Conservation (phyloP, 2,797 vertebrate species). For the Hybognathus amarus region DNA sequence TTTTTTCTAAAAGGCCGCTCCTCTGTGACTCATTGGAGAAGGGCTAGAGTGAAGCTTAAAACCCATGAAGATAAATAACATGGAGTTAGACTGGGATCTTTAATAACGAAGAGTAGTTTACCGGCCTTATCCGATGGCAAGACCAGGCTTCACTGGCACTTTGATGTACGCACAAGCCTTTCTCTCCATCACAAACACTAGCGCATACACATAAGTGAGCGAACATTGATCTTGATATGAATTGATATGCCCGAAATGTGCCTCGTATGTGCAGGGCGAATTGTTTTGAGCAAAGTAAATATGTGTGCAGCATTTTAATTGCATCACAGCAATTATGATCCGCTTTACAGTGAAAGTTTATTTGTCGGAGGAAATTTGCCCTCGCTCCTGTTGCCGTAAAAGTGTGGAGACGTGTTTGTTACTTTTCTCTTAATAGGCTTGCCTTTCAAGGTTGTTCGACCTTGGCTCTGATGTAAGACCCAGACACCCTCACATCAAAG, state of each 20-base stretch:
- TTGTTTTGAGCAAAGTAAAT: constrained; percentile 47
- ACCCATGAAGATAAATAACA: constrained; percentile 72
- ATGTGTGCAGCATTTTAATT: constrained; percentile 51
- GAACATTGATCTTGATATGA: constrained; percentile 30
- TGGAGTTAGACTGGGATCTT: constrained; percentile 66
- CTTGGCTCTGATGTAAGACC: constrained; percentile 83
- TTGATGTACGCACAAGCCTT: constrained; percentile 88
- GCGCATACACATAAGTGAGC: constrained; percentile 24
- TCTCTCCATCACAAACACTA: constrained; percentile 51
- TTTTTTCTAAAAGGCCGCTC: constrained; percentile 37
- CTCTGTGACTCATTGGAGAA: constrained; percentile 63
- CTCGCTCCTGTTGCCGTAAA: constrained; percentile 48
- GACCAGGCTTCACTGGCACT: constrained; percentile 81
- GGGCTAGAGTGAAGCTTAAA: constrained; percentile 67
- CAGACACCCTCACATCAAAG: constrained; percentile 84
- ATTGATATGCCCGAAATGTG: background rate
- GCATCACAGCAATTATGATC: constrained; percentile 24
- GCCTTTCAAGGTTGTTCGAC: constrained; percentile 82
- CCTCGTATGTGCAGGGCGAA: constrained; percentile 2
- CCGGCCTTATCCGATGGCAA: constrained; percentile 83
- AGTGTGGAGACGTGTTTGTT: constrained; percentile 67
- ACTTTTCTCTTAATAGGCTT: constrained; percentile 79
- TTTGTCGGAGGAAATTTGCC: constrained; percentile 36
- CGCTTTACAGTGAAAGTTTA: constrained; percentile 43
- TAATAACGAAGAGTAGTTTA: constrained; percentile 78